Evolutionary conservation across 2,888 invertebrate species (phyloP), one percentile per base, ranked within the genome.

Genomic region (Eristalis intricaria): DNA sequence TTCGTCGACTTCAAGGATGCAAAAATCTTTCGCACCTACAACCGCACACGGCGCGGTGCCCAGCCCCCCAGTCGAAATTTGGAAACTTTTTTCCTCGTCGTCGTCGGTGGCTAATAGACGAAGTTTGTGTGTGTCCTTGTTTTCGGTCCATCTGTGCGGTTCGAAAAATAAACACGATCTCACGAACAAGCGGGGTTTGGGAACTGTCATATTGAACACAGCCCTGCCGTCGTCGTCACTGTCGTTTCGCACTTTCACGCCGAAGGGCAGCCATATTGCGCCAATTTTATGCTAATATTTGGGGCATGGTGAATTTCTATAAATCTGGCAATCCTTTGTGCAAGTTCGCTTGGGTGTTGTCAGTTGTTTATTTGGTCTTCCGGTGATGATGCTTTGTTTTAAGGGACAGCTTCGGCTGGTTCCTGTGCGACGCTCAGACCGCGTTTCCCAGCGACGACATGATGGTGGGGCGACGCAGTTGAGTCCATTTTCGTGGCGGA

Each of bases 271-370:
- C 61, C 75, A 81, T 75, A 19, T 74, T 69, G 81, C 75, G 69
- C 75, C 74, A 75, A 81, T 75, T 75, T 75, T 81, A 75, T 69
- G 81, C 74, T 81, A 81, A 81, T 81, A 63, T 69, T 56, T 8
- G 56, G 43, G 32, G 32, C 32, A 61, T 15, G 73, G 32, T 43
- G 61, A 66, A 73, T 63, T 15, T 23, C 50, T 43, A 77, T 50
- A 50, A 50, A 50, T 35, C 22, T 66, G 76, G 13, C 40, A 68
- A 77, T 77, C 68, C 76, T 69, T 68, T 68, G 40, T 38, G 35
- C 29, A 29, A 68, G 43, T 56, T 35, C 69, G 50, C 58, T 35
- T 35, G 69, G 56, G 61, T 50, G 50, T 19, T 63, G 69, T 43
- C 64, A 70, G 70, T 22, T 56, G 64, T 78, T 78, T 77, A 77